Evolutionary conservation across 2,113 vertebrate genomes (phyloP), one percentile per base, ranked within the genome.

Genomic region (Pyxicephalus adspersus): DNA sequence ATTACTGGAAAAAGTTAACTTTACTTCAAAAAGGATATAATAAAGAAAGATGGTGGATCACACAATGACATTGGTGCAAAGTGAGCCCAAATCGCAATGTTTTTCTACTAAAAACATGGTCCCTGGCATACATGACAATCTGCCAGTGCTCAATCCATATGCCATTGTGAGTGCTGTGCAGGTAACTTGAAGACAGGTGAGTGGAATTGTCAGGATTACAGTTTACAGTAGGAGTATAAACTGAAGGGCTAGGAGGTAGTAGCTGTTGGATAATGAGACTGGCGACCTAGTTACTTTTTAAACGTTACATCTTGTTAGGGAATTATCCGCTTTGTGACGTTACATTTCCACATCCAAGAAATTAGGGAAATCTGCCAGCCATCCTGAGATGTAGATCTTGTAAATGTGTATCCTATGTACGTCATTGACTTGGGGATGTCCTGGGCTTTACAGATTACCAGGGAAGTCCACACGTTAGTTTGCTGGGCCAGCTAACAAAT

Each of bases 401-500:
- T 9, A 67, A 17, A 25, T 67, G 65, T 68, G 34, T 23, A n/a
- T 67, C 34, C 65, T 23, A 67, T 45, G 23, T 70, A 70, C 38
- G 67, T 70, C 67, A 28, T 45, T 20, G 29, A 18, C 19, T 11
- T 52, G 4, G 45, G 67, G 67, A 51, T 76, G 38, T 64, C 74
- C 60, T 18, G 18, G 63, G 31, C 55, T 54, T 80, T 80, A 23
- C 11, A 26, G 57, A 18, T 61, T 80, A 63, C 57, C 28, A 71
- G 66, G 66, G 57, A 80, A 80, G 66, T 23, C 77, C 31, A 34
- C 45, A 52, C 45, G 17, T 72, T 63, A 23, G 26, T 50, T 64
- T 25, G 26, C 55, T 18, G 54, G 58, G 22, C 65, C 55, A 68
- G 28, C 38, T 20, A 25, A 63, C 50, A 50, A 80, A 34, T 25